These are phyloP conservation scores for Rhegmatorhina hoffmannsi DNA, from an alignment of 2,113 vertebrate species.

Conservation along the genomic window DNA sequence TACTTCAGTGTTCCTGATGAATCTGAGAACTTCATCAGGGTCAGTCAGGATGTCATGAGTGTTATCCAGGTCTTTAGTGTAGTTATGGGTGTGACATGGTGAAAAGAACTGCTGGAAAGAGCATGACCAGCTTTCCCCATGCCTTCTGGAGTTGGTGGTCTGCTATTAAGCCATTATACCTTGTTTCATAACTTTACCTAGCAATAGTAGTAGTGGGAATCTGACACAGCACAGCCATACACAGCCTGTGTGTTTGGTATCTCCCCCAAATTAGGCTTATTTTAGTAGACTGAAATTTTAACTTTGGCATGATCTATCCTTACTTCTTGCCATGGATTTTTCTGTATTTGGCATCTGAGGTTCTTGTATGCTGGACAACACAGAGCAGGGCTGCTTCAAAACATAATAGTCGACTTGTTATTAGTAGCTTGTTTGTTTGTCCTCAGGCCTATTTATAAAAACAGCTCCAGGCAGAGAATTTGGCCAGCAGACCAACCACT, in stretches of 20 bases:
- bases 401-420: slow-evolving; percentile 19
- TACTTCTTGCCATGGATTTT: background rate
- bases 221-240: background rate
- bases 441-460: slow-evolving; percentile 68
- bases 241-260: background rate
- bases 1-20: background rate
- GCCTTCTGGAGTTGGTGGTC: background rate
- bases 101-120: background rate
- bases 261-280: background rate
- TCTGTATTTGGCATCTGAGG: background rate
- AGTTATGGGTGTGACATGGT: background rate
- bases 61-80: background rate
- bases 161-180: background rate
- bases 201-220: background rate
- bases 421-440: slow-evolving; percentile 71
- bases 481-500: slow-evolving; percentile 51
- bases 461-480: slow-evolving; percentile 54
- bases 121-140: background rate
- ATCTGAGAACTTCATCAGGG: background rate
- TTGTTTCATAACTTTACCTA: background rate
- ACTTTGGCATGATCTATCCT: background rate
- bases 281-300: background rate
- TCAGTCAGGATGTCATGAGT: background rate
- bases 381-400: slow-evolving; percentile 28
- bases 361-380: background rate